phyloP scores from a whole-genome alignment of 2,888 invertebrate genomes.

The Parnassius apollo region DNA sequence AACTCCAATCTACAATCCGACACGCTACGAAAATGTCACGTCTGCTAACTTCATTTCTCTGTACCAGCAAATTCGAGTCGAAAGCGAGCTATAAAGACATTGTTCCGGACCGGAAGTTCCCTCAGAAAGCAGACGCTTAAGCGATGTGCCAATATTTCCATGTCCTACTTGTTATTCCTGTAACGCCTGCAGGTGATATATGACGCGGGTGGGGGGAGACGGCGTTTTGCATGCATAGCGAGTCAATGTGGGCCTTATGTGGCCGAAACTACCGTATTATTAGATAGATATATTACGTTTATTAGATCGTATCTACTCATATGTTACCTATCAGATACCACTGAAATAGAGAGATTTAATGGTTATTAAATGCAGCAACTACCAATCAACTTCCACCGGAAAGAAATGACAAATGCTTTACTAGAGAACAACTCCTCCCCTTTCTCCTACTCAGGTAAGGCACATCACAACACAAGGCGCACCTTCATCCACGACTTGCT shows the following conservation, averaged over 20 bases:
- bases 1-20: too few relatives aligned
- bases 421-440: too few relatives aligned
- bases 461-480: too few relatives aligned
- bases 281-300: background rate
- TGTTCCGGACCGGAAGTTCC: constrained; percentile 1
- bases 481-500: too few relatives aligned
- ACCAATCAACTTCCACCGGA: too few relatives aligned
- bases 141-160: constrained; percentile 16
- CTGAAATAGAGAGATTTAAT: too few relatives aligned
- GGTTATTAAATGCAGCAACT: too few relatives aligned
- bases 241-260: background rate
- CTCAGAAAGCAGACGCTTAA: constrained; percentile 5
- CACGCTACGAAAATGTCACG: background rate
- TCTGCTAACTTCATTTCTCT: background rate
- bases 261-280: background rate
- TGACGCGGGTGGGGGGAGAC: constrained; percentile 1
- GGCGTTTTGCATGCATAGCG: constrained; percentile 10
- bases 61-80: background rate
- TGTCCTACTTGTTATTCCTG: constrained; percentile 12
- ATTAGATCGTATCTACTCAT: too few relatives aligned
- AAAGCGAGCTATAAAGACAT: background rate
- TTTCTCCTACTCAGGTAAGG: too few relatives aligned
- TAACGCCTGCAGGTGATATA: constrained; percentile 18
- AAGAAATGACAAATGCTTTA: too few relatives aligned
- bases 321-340: too few relatives aligned